Conservation (phyloP, 2,888 invertebrate genomes). For the Andrena camellia region DNA sequence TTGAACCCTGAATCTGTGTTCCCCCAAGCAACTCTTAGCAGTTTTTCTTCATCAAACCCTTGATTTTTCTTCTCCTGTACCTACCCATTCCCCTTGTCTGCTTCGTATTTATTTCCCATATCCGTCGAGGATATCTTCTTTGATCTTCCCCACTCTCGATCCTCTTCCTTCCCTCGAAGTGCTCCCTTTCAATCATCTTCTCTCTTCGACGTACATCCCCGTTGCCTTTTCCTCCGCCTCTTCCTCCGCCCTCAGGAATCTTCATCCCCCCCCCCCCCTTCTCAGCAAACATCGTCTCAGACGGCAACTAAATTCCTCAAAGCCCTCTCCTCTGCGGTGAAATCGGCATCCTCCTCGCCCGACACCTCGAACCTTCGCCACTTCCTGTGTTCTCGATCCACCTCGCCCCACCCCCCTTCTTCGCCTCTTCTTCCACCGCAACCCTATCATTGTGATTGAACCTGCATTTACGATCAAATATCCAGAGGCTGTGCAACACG, state of each 20-base stretch:
- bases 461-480: slow-evolving; percentile 77
- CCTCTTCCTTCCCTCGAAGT: background rate
- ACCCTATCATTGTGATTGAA: slow-evolving; percentile 80
- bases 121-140: background rate
- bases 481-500: slow-evolving; percentile 71
- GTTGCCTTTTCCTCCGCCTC: background rate
- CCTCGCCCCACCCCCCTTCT: background rate
- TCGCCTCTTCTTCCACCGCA: background rate
- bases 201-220: background rate
- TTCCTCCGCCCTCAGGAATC: background rate
- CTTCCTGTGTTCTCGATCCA: background rate
- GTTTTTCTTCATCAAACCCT: background rate
- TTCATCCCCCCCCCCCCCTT: background rate
- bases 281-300: background rate
- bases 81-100: background rate
- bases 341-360: slow-evolving; percentile 27
- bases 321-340: background rate
- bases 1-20: slow-evolving; percentile 3
- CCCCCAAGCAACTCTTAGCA: background rate
- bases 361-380: slow-evolving; percentile 6
- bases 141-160: background rate
- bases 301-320: slow-evolving; percentile 35
- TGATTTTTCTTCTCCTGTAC: background rate
- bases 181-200: slow-evolving; percentile 9
- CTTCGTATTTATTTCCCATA: background rate